A percentile compares a stretch with the other conserved stretches of the same genome.
phyloP scores from a whole-genome alignment of 1,140 invertebrate genomes.

The Scaptomyza pallida region DNA sequence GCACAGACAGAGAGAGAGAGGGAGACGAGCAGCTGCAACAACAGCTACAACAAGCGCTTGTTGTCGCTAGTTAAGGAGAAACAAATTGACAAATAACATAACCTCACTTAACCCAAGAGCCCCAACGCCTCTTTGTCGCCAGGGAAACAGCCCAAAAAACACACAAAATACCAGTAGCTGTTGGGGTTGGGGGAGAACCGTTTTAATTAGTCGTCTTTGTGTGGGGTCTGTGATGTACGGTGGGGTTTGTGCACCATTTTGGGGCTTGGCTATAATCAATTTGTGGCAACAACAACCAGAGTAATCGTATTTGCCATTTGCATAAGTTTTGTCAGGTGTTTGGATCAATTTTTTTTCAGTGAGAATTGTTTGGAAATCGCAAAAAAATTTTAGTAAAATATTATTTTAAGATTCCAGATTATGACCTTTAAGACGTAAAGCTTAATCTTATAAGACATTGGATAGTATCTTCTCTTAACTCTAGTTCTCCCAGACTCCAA shows the following conservation, averaged over 20 bases:
- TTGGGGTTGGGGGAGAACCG: constrained; percentile 20
- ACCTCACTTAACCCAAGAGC: constrained; percentile 75
- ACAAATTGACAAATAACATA: constrained; percentile 83
- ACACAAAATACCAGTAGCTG: constrained; percentile 50
- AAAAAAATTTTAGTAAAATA: neutral
- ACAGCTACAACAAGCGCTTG: constrained; percentile 34
- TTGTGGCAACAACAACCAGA: neutral
- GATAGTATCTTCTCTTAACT: too few relatives aligned
- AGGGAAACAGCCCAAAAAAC: constrained; percentile 20
- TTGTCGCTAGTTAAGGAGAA: constrained; percentile 66
- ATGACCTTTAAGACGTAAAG: too few relatives aligned
- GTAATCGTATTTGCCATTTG: neutral
- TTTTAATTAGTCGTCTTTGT: constrained; percentile 70
- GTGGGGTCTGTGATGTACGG: constrained; percentile 17
- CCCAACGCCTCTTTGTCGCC: constrained; percentile 67
- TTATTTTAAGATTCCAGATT: neutral
- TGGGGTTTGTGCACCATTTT: neutral
- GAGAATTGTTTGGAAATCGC: neutral
- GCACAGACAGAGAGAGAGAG: constrained; percentile 15
- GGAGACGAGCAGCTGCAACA: constrained; percentile 11
- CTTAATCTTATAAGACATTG: too few relatives aligned
- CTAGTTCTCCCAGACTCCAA: too few relatives aligned
- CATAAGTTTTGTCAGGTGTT: neutral
- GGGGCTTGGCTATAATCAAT: neutral
- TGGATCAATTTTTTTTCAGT: neutral